Conservation (phyloP, 2,888 invertebrate genomes). For the Eugnorisma glareosa region DNA sequence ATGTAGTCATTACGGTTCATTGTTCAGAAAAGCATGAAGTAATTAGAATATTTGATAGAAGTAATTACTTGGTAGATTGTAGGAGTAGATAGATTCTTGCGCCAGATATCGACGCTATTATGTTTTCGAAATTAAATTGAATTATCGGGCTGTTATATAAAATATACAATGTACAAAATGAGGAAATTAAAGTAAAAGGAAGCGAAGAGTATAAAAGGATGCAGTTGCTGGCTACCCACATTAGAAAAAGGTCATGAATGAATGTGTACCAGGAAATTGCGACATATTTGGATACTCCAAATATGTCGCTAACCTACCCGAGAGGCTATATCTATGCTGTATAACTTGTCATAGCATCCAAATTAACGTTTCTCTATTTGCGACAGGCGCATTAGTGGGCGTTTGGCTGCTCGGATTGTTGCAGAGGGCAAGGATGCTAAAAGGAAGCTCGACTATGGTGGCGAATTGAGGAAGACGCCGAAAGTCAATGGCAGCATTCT, state of each 20-base stretch:
- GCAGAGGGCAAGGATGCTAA: constrained; percentile 79
- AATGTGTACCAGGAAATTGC: background rate
- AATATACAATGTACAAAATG: background rate
- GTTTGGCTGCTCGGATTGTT: constrained; percentile 81
- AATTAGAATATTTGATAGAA: constrained; percentile 51
- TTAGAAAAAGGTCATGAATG: background rate
- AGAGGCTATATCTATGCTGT: background rate
- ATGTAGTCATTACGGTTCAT: constrained; percentile 52
- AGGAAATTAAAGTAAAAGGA: background rate
- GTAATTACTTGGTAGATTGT: constrained; percentile 49
- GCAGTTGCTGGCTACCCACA: background rate
- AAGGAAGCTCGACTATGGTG: constrained; percentile 83
- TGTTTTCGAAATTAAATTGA: constrained; percentile 12
- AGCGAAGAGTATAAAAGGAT: background rate
- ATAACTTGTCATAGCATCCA: background rate
- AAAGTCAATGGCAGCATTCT: constrained; percentile 85
- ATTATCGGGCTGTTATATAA: constrained; percentile 2
- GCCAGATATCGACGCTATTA: constrained; percentile 20
- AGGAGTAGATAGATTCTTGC: constrained; percentile 43
- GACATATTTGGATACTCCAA: background rate
- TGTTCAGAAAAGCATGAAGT: constrained; percentile 60
- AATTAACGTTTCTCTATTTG: constrained; percentile 22
- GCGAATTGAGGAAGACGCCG: constrained; percentile 78
- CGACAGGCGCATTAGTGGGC: constrained; percentile 85
- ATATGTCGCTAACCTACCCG: background rate